Evolutionary conservation across 2,113 vertebrate species (phyloP), one percentile per base, ranked within the genome.

Genomic region (Calypte anna): DNA sequence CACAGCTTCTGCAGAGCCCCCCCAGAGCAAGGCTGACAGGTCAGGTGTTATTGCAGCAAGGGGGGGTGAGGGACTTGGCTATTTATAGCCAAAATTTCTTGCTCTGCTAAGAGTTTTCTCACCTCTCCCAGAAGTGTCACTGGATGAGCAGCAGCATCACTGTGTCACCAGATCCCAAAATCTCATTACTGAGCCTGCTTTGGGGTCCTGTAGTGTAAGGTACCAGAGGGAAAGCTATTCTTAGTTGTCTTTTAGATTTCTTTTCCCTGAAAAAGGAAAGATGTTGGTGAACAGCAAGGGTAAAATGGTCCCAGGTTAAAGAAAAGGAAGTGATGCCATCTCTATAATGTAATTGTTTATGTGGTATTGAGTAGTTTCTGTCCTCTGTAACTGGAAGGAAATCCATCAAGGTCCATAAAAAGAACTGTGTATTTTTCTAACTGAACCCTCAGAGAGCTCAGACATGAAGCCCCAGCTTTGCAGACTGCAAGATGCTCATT

Each of bases 71-170:
- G 27, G 11, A 51, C 67, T 80, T 88, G 62, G 43, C 80, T 96
- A 90, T 95, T 90, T 95, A 74, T 94, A 93, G 17, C 25, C 57
- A 57, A 25, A 86, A 38, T 48, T 87, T 85, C 28, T 93, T 6
- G 0, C 28, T 50, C 68, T 86, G 62, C 43, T 91, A 83, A 73
- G 50, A 59, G 87, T 69, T 86, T 95, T 86, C 79, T 90, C 76
- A 86, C 51, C 51, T 92, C 40, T 90, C 20, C 3, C 62, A 18
- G 10, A 92, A 88, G 79, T 82, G 87, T 86, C 43, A 36, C 0
- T 64, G 58, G 57, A 93, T 79, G 58, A 78, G 38, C 48, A 86
- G 57, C 75, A 89, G 81, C 23, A 30, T 30, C 1, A 0, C 38
- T 64, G 63, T 78, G 85, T 91, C 64, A 88, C 14, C 2, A 4